A percentile compares a stretch with the other conserved stretches of the same genome.
Conservation (phyloP, 1,140 invertebrate species). For the Drosophila persimilis region DNA sequence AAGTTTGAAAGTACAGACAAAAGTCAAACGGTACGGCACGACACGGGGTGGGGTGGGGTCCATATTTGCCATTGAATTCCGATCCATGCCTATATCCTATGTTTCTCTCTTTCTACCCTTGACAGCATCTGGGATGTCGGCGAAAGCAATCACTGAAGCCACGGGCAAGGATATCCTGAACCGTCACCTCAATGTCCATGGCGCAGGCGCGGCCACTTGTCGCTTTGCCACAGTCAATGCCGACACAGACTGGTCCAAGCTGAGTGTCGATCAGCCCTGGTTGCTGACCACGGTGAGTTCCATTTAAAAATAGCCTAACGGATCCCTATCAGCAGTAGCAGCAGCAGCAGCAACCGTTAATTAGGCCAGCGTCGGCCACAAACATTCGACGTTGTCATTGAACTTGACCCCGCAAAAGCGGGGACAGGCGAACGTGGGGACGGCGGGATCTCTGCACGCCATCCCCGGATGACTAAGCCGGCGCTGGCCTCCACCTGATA, state of each 20-base stretch:
- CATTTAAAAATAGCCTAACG: conserved; percentile 45
- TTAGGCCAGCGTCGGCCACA: conserved; percentile 36
- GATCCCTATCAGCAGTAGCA: conserved; percentile 30
- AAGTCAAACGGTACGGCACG: conserved; percentile 42
- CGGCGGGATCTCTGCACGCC: conserved; percentile 20
- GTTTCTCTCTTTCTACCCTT: background rate
- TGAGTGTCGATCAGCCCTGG: conserved; percentile 93
- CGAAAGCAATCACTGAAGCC: conserved; percentile 98
- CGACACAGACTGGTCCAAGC: conserved; percentile 90
- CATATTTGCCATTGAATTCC: conserved; percentile 22
- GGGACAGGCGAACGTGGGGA: background rate
- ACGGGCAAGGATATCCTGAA: conserved; percentile 98
- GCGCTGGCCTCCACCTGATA: conserved; percentile 25
- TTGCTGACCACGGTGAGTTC: conserved; percentile 88
- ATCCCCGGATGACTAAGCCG: conserved; percentile 40
- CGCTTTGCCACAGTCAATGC: conserved; percentile 92
- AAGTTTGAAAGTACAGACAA: conserved; percentile 73
- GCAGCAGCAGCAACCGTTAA: conserved; percentile 23
- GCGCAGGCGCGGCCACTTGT: conserved; percentile 89
- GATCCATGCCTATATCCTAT: background rate
- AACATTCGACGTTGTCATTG: conserved; percentile 51
- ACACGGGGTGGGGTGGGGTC: background rate
- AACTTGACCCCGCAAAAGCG: conserved; percentile 59
- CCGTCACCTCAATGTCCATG: conserved; percentile 89
- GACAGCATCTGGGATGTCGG: conserved; percentile 90